Evolutionary conservation across 2,113 vertebrate genomes (phyloP), one percentile per base, ranked within the genome.

Genomic region (Triplophysa rosa): DNA sequence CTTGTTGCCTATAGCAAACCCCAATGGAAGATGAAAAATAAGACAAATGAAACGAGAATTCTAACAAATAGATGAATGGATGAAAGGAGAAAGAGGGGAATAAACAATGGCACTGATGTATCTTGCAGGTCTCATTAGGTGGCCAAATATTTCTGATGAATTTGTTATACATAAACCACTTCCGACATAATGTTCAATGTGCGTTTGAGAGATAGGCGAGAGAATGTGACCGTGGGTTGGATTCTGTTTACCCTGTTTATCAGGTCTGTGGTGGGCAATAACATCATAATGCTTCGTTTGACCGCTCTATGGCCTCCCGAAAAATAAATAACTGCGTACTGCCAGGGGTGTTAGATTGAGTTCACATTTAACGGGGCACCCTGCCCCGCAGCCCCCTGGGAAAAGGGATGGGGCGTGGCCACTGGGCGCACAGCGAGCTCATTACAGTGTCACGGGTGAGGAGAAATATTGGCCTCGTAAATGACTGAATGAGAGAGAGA

Each of bases 401-500:
- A 81, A 88, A 83, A 87, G 85, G 85, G 84, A 21, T 81, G 45
- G 86, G 90, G 91, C 81, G 88, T 87, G 90, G 88, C 78, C 47
- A 8, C 45, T 82, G 87, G 87, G 87, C 88, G 86, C 90, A 89
- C 84, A 88, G 84, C 82, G 88, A 89, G 87, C 90, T 92, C 91
- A 90, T 92, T 92, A 91, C 86, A 88, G 86, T 89, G 89, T 92
- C 92, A 92, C 73, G 88, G 90, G 86, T 85, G 86, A 82, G 84
- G 89, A 92, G 90, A 92, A 90, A 92, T 91, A 92, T 90, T 85
- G 88, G 85, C 82, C 90, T 91, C 90, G 72, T 73, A 91, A 90
- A 90, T 89, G 82, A 69, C 84, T 84, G 87, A 87, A 88, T 87
- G 87, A 78, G 80, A 82, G 82, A 88, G 85, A 87, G 81, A 83